Evolutionary conservation across 64 coral and sea anemone genomes (phyloP).

Genomic region (Acropora yongei): DNA sequence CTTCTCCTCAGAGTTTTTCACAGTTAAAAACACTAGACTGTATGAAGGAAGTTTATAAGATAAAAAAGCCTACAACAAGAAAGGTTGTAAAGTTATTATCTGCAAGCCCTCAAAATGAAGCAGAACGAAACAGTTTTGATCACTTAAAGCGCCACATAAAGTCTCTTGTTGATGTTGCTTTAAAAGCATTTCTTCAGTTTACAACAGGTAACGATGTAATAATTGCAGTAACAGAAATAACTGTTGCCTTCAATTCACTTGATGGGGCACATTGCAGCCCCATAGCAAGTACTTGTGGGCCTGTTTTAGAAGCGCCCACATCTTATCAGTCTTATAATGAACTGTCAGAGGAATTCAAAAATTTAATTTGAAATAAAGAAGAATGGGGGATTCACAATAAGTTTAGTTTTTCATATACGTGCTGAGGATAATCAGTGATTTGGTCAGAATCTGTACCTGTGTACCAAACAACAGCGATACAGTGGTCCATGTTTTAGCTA

Average conservation of each 20-base stretch:
- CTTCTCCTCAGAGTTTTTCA: constrained; percentile 50
- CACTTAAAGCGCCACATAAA: constrained; percentile 48
- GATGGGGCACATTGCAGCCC: constrained; percentile 60
- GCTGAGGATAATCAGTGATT: constrained; percentile 48
- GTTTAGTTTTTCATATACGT: constrained; percentile 64
- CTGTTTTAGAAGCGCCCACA: constrained; percentile 61
- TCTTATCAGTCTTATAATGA: constrained; percentile 64
- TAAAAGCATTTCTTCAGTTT: constrained; percentile 58
- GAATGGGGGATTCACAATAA: constrained; percentile 69
- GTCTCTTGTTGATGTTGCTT: constrained; percentile 30
- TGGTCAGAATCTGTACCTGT: constrained; percentile 58
- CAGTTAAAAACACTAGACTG: constrained; percentile 37
- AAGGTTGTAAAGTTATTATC: constrained; percentile 48
- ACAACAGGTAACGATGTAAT: constrained; percentile 67
- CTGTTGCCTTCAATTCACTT: constrained; percentile 63
- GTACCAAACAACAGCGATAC: constrained; percentile 45
- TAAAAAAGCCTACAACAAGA: constrained; percentile 51
- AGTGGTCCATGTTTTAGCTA: constrained; percentile 57
- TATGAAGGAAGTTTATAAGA: constrained; percentile 52
- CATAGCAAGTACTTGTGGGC: constrained; percentile 68
- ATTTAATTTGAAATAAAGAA: constrained; percentile 48
- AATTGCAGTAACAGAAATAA: constrained; percentile 20
- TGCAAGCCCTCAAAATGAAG: constrained; percentile 4
- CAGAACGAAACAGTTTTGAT: constrained; percentile 22
- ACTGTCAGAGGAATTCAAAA: constrained; percentile 72